A percentile compares a stretch with the other conserved stretches of the same genome.
Evolutionary conservation across 2,888 invertebrate genomes (phyloP).

Genomic region (Cepaea hortensis): DNA sequence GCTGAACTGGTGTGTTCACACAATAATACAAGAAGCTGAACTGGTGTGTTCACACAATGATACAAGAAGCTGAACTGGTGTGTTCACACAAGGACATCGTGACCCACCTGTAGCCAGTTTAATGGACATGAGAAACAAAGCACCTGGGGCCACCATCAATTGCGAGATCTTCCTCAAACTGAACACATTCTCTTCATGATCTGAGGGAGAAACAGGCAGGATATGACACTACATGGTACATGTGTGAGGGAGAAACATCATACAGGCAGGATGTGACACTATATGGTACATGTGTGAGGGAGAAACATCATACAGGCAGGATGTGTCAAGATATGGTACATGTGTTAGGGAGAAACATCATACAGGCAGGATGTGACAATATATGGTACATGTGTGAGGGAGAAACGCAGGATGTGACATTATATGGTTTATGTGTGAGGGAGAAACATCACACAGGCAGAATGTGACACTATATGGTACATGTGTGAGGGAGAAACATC

Average conservation of each 20-base stretch:
- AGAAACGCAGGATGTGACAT: too few species aligned
- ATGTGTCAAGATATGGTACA: background rate
- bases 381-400: too few species aligned
- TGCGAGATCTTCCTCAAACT: slow-evolving; percentile 62
- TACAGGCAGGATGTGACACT: background rate
- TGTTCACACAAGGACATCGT: background rate
- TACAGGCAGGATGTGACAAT: too few species aligned
- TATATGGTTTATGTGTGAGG: too few species aligned
- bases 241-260: background rate
- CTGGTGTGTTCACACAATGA: too few species aligned
- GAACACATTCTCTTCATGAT: slow-evolving; percentile 57
- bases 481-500: too few species aligned
- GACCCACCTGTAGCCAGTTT: slow-evolving; percentile 65
- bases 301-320: background rate
- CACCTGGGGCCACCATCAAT: slow-evolving; percentile 64
- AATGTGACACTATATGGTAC: too few species aligned
- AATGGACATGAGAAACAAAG: slow-evolving; percentile 62
- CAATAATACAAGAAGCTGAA: too few species aligned
- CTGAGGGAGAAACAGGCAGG: background rate
- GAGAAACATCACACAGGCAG: too few species aligned
- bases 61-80: too few species aligned
- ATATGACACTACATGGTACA: background rate
- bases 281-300: background rate
- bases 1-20: too few species aligned
- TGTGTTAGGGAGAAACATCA: too few species aligned